Evolutionary conservation across 2,888 invertebrate species (phyloP).

Genomic region (Adelphocoris suturalis): DNA sequence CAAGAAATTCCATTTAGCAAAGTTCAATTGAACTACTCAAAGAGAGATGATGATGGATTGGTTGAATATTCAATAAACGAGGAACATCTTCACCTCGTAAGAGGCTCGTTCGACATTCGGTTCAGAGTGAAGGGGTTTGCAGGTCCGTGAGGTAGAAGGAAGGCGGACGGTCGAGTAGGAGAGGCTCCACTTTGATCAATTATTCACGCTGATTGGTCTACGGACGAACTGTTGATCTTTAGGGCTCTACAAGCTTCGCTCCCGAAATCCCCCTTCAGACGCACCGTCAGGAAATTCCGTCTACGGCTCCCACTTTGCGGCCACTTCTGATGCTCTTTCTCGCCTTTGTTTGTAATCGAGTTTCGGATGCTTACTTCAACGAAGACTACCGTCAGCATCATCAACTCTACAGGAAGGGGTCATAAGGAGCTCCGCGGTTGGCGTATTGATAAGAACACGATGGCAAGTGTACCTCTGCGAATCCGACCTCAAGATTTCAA

Average conservation of each 20-base stretch:
- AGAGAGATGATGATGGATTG: background rate
- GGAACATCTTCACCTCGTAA: background rate
- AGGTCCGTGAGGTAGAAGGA: background rate
- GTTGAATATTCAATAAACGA: background rate
- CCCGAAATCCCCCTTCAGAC: slow-evolving; percentile 19
- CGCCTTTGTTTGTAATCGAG: background rate
- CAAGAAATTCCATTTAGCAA: no score
- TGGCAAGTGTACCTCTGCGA: no score
- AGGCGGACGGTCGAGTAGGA: background rate
- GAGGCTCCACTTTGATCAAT: slow-evolving; percentile 42
- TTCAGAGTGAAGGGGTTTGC: no score
- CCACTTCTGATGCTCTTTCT: background rate
- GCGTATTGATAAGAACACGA: no score
- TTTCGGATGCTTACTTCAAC: background rate
- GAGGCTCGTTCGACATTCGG: background rate
- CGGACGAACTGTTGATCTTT: slow-evolving; percentile 54
- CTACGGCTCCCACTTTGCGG: background rate
- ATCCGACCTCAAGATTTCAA: no score
- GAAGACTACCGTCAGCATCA: background rate
- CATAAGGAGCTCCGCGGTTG: background rate
- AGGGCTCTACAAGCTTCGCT: background rate
- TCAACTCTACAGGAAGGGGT: background rate
- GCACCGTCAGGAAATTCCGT: background rate
- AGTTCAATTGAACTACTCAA: background rate
- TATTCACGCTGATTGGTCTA: slow-evolving; percentile 61